Evolutionary conservation across 2,888 invertebrate genomes (phyloP).

Genomic region (Netelia melanura): DNA sequence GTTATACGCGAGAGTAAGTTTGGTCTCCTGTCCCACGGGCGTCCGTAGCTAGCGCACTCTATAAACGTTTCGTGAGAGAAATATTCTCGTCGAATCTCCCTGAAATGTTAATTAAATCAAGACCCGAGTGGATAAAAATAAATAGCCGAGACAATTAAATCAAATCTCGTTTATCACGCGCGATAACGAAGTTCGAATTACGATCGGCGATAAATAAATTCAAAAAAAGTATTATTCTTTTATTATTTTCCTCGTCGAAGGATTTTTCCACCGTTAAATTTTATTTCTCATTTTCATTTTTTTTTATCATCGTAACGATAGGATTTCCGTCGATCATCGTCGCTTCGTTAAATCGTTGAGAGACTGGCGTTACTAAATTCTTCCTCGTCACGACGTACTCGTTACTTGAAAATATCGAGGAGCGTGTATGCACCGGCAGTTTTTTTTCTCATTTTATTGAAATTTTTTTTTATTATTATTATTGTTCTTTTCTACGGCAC

Average conservation of each 20-base stretch:
- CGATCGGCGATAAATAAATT: background rate
- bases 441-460: background rate
- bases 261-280: too few species aligned
- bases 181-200: background rate
- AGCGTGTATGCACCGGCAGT: too few species aligned
- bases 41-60: slow-evolving; percentile 1
- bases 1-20: background rate
- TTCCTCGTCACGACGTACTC: background rate
- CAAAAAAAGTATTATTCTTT: too few species aligned
- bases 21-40: too few species aligned
- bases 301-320: background rate
- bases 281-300: too few species aligned
- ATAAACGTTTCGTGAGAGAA: slow-evolving; percentile 50
- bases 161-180: background rate
- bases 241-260: too few species aligned
- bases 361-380: background rate
- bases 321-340: background rate
- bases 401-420: too few species aligned
- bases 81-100: slow-evolving; percentile 43
- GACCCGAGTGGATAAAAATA: background rate
- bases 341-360: background rate
- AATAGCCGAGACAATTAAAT: background rate
- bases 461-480: background rate
- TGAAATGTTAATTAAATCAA: slow-evolving; percentile 49
- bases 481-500: too few species aligned